Conservation (phyloP, 2,113 vertebrate species). For the Turnix velox region DNA sequence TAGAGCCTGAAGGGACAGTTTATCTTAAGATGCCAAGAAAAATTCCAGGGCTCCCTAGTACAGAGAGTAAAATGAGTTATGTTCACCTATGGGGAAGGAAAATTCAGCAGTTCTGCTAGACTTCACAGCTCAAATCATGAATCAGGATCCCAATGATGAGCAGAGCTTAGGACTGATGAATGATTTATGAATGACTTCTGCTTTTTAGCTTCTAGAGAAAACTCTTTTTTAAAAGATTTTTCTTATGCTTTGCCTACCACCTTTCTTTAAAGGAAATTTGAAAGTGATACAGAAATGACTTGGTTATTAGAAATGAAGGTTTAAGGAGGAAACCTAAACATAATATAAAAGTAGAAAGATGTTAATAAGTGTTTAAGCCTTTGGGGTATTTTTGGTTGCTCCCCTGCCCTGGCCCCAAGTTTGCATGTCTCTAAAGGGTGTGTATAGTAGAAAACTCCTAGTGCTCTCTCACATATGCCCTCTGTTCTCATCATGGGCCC, state of each 20-base stretch:
- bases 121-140: not conserved
- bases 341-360: not conserved
- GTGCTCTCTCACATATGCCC: not conserved
- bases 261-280: not conserved
- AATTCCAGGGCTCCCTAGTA: not conserved
- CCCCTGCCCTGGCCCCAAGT: fast-evolving
- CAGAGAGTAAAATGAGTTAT: not conserved
- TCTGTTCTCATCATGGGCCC: fast-evolving
- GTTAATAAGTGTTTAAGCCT: not conserved
- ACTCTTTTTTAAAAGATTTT: not conserved
- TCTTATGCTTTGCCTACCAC: not conserved
- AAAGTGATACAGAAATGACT: not conserved
- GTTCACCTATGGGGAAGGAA: not conserved
- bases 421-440: not conserved
- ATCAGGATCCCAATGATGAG: not conserved
- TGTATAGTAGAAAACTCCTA: not conserved
- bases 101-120: slow-evolving; percentile 13
- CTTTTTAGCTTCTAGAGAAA: not conserved
- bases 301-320: not conserved
- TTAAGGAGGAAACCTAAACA: not conserved
- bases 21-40: slow-evolving; percentile 1
- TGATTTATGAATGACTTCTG: slow-evolving; percentile 10
- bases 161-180: not conserved
- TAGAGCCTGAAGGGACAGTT: slow-evolving; percentile 17
- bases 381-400: not conserved